phyloP scores from a whole-genome alignment of 1,140 invertebrate genomes.

The Colletes latitarsis region DNA sequence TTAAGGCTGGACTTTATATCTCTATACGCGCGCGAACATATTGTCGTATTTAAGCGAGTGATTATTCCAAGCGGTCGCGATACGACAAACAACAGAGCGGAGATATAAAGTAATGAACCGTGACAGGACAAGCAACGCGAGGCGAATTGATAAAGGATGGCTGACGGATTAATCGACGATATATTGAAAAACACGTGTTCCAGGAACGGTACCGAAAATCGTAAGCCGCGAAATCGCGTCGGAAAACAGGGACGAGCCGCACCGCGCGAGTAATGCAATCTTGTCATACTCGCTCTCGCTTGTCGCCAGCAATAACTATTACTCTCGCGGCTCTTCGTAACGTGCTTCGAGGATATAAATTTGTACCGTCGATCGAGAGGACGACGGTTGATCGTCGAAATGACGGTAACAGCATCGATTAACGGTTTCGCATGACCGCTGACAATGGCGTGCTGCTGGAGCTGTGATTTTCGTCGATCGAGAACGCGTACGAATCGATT shows the following conservation, averaged over 20 bases:
- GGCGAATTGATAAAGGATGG: constrained; percentile 10
- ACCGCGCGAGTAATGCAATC: constrained; percentile 63
- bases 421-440: constrained; percentile 42
- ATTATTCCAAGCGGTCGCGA: background rate
- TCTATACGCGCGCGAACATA: no score
- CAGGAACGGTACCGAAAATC: constrained; percentile 25
- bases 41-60: no score
- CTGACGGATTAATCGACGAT: constrained; percentile 31
- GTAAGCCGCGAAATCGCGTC: constrained; percentile 11
- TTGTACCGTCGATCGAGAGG: constrained; percentile 47
- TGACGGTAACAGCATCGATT: constrained; percentile 47
- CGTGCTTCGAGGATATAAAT: constrained; percentile 52
- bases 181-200: constrained; percentile 20
- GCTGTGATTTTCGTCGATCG: constrained; percentile 39
- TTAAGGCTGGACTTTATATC: no score
- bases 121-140: constrained; percentile 12
- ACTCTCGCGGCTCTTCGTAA: constrained; percentile 34
- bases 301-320: constrained; percentile 72
- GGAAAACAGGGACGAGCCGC: background rate
- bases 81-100: background rate
- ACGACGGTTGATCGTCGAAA: constrained; percentile 38
- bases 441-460: background rate
- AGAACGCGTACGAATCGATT: constrained; percentile 37
- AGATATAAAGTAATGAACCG: constrained; percentile 23
- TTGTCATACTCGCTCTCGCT: constrained; percentile 61